Percentiles rank a stretch among this genome's conserved stretches.
These are phyloP conservation scores for Trilocha varians DNA, from an alignment of 2,888 invertebrate species.

Conservation along the genomic window DNA sequence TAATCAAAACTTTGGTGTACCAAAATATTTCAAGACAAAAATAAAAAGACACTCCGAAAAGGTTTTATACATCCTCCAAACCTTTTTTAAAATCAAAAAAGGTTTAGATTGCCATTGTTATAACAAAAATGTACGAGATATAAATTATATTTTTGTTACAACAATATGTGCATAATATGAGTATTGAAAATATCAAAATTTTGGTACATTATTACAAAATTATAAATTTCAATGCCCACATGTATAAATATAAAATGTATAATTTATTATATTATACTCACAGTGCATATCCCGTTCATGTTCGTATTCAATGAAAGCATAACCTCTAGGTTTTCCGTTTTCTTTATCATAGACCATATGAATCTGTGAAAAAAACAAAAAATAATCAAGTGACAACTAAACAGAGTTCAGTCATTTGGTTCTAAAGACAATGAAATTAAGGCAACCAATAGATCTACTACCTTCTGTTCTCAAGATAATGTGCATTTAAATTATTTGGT, in stretches of 20 bases:
- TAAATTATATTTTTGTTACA: too few relatives aligned
- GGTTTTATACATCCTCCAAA: not conserved
- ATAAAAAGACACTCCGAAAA: not conserved
- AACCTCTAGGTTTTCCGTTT: constrained; percentile 95
- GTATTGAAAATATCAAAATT: too few relatives aligned
- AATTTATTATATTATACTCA: constrained; percentile 77
- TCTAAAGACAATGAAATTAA: too few relatives aligned
- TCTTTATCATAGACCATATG: constrained; percentile 89
- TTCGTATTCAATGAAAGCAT: constrained; percentile 99
- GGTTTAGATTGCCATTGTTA: not conserved
- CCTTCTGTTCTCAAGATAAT: too few relatives aligned
- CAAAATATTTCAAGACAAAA: not conserved
- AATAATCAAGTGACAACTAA: too few relatives aligned
- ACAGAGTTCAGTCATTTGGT: too few relatives aligned
- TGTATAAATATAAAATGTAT: not conserved
- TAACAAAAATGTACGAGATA: not conserved
- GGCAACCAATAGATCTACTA: too few relatives aligned
- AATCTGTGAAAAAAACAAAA: constrained; percentile 74
- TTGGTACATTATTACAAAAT: too few relatives aligned
- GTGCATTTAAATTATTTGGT: too few relatives aligned
- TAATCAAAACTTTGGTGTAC: not conserved
- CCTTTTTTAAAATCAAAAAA: not conserved
- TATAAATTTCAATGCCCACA: not conserved
- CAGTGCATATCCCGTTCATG: constrained; percentile 99
- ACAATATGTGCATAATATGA: too few relatives aligned